A percentile compares a stretch with the other conserved stretches of the same genome.
phyloP scores from a whole-genome alignment of 2,797 vertebrate species.

The Hyperoplus lanceolatus region DNA sequence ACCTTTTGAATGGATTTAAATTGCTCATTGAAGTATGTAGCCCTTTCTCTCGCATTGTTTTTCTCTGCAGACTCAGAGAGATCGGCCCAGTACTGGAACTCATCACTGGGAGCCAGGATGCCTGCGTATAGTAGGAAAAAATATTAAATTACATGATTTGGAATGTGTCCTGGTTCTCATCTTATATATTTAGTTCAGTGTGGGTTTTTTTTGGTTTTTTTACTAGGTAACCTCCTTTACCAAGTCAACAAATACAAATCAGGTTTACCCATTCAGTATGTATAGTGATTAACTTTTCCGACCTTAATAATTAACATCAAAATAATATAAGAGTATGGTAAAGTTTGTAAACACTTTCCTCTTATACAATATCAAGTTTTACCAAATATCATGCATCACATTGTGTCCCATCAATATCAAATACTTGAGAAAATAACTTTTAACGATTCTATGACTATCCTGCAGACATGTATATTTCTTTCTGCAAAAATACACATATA shows the following conservation, averaged over 20 bases:
- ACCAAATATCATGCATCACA: background rate
- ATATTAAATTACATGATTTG: background rate
- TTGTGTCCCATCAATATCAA: background rate
- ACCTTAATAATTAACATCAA: background rate
- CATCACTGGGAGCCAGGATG: conserved; percentile 93
- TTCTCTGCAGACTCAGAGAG: conserved; percentile 86
- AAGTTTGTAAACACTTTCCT: background rate
- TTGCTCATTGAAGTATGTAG: conserved; percentile 88
- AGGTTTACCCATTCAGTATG: background rate
- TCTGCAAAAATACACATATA: conserved; percentile 62
- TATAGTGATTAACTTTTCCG: background rate
- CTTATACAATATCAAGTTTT: background rate
- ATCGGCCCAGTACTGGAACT: conserved; percentile 96
- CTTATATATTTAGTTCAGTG: background rate
- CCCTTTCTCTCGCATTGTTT: conserved; percentile 88
- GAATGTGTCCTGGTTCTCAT: background rate
- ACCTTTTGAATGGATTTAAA: conserved; percentile 94
- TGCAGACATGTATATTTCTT: background rate
- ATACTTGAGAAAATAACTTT: conserved; percentile 3
- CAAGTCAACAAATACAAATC: background rate
- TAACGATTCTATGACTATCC: background rate
- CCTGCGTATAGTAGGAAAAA: conserved; percentile 79
- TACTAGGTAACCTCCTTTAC: background rate
- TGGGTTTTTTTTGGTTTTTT: background rate
- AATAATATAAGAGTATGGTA: background rate